Evolutionary conservation across 2,113 vertebrate species (phyloP), one percentile per base, ranked within the genome.

Genomic region (Dipodomys ordii): DNA sequence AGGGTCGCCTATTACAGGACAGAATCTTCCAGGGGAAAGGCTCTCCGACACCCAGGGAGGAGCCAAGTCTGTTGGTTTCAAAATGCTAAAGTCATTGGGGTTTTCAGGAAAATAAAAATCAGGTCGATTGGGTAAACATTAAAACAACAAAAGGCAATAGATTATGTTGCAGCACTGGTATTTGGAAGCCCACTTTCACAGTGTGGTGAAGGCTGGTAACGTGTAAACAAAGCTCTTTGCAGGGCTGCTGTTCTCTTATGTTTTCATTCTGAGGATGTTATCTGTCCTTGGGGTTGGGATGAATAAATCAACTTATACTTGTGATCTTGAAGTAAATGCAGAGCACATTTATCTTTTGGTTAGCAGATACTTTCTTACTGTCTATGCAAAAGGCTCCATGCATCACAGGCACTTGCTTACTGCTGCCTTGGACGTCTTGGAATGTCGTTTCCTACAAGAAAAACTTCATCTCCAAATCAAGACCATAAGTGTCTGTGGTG

Each of bases 11-110:
- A 94, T 97, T 96, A 89, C 91, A 93, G 2, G 93, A 73, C 18
- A 91, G 57, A 91, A 72, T 92, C 81, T 92, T 96, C 96, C 77
- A 82, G 53, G 85, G 67, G 30, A 46, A 97, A 96, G 95, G 23
- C 65, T 94, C 89, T 90, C 8, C 92, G 90, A 95, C 77, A 65
- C 88, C 74, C 94, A 94, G 96, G 96, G 96, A 97, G 96, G 87
- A 93, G 92, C 76, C 95, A 94, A 95, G 49, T 85, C 44, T 97
- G 71, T 97, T 91, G 92, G 13, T 80, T 96, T 96, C 82, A 90
- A 96, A 93, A 85, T 89, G 80, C 44, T 96, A 84, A 94, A 87
- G 77, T 96, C 85, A 9, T 27, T 95, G 87, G 80, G 79, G 74
- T 95, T 96, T 96, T 82, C 87, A 95, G 90, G 44, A 23, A 88